Conservation (phyloP, 2,888 invertebrate species). For the Argyresthia albistria region DNA sequence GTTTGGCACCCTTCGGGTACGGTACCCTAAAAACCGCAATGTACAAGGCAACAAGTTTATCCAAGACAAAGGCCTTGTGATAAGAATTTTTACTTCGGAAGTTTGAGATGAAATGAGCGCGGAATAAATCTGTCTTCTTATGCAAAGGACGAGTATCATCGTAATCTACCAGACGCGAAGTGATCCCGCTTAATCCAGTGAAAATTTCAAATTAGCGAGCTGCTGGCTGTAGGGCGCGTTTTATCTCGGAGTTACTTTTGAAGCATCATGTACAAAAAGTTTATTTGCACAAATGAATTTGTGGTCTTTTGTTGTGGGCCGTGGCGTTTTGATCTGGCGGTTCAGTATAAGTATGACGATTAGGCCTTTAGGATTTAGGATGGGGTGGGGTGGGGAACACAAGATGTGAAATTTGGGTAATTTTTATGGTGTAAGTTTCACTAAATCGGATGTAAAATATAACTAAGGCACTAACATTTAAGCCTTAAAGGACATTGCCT, state of each 20-base stretch:
- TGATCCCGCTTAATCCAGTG: conserved; percentile 23
- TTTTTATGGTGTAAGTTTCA: no score
- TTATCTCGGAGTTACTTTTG: not conserved
- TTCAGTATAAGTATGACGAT: no score
- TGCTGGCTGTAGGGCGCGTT: not conserved
- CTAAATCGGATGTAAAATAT: no score
- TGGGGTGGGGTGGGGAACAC: no score
- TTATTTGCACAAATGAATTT: not conserved
- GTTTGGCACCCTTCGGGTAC: no score
- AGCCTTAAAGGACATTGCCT: no score
- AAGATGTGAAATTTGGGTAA: no score
- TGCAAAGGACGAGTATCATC: conserved; percentile 7
- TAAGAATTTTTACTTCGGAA: not conserved
- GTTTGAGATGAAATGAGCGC: not conserved
- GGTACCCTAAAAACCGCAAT: no score
- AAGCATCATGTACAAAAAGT: not conserved
- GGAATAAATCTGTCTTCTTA: not conserved
- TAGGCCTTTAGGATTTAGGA: no score
- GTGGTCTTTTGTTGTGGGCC: not conserved
- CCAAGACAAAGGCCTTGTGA: no score
- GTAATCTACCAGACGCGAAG: conserved; percentile 22
- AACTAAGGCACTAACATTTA: no score
- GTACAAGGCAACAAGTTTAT: no score
- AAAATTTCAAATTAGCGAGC: conserved; percentile 19
- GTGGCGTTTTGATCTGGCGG: not conserved